Evolutionary conservation across 2,113 vertebrate genomes (phyloP).

Genomic region (Ctenodactylus gundi): DNA sequence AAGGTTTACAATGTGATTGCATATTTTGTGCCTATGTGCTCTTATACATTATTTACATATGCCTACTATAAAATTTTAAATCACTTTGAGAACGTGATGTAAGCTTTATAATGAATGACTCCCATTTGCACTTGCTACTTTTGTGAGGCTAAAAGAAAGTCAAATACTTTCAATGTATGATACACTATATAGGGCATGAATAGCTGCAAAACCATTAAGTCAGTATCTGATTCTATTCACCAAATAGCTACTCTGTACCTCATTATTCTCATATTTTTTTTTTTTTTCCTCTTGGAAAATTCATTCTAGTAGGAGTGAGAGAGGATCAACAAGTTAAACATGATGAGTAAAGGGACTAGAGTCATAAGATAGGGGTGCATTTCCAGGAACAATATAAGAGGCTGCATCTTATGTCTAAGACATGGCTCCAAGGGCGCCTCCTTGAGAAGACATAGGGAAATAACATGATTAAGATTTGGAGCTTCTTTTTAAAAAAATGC

Average conservation of each 20-base stretch:
- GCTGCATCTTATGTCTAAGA: background rate
- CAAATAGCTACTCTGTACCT: too few relatives aligned
- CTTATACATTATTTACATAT: background rate
- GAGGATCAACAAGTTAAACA: background rate
- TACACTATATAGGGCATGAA: background rate
- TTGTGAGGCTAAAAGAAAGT: background rate
- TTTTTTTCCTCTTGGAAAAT: background rate
- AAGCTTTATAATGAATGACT: background rate
- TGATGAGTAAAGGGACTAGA: background rate
- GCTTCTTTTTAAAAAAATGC: too few relatives aligned
- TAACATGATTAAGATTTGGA: too few relatives aligned
- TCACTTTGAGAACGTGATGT: background rate
- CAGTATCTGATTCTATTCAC: too few relatives aligned
- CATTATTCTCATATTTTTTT: too few relatives aligned
- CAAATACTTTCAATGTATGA: background rate
- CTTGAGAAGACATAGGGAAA: background rate
- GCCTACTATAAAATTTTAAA: background rate
- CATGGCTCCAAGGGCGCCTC: background rate
- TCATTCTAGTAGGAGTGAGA: background rate
- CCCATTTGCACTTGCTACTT: background rate
- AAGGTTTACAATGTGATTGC: background rate
- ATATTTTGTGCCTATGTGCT: background rate
- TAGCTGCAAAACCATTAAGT: too few relatives aligned
- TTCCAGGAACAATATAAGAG: background rate
- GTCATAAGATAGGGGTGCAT: background rate